Evolutionary conservation across 2,888 invertebrate genomes (phyloP).

Genomic region (Apodemia zela): DNA sequence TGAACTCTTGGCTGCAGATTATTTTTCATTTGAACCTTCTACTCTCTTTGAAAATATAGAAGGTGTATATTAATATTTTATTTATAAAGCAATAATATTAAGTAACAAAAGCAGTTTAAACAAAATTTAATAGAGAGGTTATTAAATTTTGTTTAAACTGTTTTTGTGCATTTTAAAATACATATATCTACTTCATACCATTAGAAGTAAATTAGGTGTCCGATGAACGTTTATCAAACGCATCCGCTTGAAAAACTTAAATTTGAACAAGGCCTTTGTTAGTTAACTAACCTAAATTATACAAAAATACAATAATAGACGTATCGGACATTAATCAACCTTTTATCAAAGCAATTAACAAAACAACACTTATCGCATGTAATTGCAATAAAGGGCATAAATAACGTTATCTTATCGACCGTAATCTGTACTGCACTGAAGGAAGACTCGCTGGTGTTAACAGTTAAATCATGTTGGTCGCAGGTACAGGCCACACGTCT

Average conservation of each 20-base stretch:
- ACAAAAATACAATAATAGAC: not conserved
- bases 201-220: too few relatives aligned
- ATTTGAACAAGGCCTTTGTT: not conserved
- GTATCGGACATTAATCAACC: constrained; percentile 4
- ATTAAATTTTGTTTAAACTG: too few relatives aligned
- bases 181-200: too few relatives aligned
- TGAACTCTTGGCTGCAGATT: too few relatives aligned
- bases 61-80: too few relatives aligned
- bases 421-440: constrained; percentile 47
- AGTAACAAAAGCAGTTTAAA: too few relatives aligned
- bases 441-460: constrained; percentile 39
- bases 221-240: not conserved
- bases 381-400: constrained; percentile 48
- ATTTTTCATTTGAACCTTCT: too few relatives aligned
- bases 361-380: constrained; percentile 27
- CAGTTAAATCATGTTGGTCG: constrained; percentile 64
- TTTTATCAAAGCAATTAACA: not conserved
- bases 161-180: too few relatives aligned
- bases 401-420: constrained; percentile 65
- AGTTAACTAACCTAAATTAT: not conserved
- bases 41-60: too few relatives aligned
- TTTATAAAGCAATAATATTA: too few relatives aligned
- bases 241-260: not conserved
- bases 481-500: constrained; percentile 61
- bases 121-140: too few relatives aligned